A percentile compares a stretch with the other conserved stretches of the same genome.
These are phyloP conservation scores for Noctua pronuba DNA, from an alignment of 2,888 invertebrate genomes.

Conservation along the genomic window DNA sequence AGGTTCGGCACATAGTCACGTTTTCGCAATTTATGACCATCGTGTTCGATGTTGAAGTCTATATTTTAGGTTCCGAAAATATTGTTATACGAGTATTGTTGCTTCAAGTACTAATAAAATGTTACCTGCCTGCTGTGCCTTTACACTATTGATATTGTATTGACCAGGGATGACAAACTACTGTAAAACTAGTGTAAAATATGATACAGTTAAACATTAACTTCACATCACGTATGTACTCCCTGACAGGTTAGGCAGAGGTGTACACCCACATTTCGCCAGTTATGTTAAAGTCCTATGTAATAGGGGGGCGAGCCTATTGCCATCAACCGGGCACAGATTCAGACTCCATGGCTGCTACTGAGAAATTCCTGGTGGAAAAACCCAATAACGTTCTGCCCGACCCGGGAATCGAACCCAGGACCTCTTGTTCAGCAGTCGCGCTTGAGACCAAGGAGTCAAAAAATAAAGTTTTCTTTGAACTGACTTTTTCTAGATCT, in stretches of 20 bases:
- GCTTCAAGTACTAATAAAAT: slow-evolving; percentile 32
- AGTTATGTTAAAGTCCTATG: too few relatives aligned
- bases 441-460: too few relatives aligned
- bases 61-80: slow-evolving; percentile 39
- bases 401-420: too few relatives aligned
- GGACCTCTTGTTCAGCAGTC: too few relatives aligned
- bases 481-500: not conserved
- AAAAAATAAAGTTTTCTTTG: not conserved
- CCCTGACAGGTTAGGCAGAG: too few relatives aligned
- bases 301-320: too few relatives aligned
- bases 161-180: not conserved
- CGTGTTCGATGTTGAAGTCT: slow-evolving; percentile 41
- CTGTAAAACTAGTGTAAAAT: not conserved
- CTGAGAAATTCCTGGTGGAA: too few relatives aligned
- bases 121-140: slow-evolving; percentile 21
- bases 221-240: too few relatives aligned
- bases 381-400: too few relatives aligned
- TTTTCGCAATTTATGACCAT: slow-evolving; percentile 48
- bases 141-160: slow-evolving; percentile 3
- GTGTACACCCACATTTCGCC: too few relatives aligned
- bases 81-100: slow-evolving; percentile 45
- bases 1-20: slow-evolving; percentile 46
- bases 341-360: too few relatives aligned
- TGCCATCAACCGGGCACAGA: too few relatives aligned
- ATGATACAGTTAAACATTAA: not conserved